These are phyloP conservation scores for Paraescarpia echinospica DNA, from an alignment of 1,140 invertebrate genomes.

Conservation along the genomic window DNA sequence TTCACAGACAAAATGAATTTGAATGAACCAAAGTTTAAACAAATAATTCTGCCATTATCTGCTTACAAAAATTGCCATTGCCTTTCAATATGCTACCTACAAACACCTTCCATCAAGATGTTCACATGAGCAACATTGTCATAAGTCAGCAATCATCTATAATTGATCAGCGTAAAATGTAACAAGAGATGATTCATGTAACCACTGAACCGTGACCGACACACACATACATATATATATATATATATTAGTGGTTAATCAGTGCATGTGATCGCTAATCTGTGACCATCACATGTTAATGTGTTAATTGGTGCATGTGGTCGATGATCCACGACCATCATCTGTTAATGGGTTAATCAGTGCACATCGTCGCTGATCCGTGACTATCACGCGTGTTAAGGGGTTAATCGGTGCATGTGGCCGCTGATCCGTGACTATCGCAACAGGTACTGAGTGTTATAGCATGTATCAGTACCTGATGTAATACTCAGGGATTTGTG, in stretches of 20 bases:
- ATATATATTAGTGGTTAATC: not conserved
- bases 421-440: constrained; percentile 67
- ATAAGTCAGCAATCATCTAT: not conserved
- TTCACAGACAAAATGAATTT: too few relatives aligned
- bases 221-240: too few relatives aligned
- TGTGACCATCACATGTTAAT: too few relatives aligned
- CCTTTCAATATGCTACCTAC: not conserved
- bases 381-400: not conserved
- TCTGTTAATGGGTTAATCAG: too few relatives aligned
- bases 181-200: not conserved
- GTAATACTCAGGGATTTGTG: constrained; percentile 85
- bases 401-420: not conserved
- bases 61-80: not conserved
- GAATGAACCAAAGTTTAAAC: not conserved
- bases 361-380: too few relatives aligned
- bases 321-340: too few relatives aligned
- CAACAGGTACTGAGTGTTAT: constrained; percentile 63
- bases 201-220: too few relatives aligned
- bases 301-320: too few relatives aligned
- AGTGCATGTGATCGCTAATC: too few relatives aligned
- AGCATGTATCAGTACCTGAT: constrained; percentile 87
- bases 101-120: not conserved
- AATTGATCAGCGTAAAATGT: not conserved
- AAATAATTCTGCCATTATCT: not conserved
- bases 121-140: not conserved